Conservation (phyloP, 1,140 invertebrate species). For the Lasioglossum baleicum region DNA sequence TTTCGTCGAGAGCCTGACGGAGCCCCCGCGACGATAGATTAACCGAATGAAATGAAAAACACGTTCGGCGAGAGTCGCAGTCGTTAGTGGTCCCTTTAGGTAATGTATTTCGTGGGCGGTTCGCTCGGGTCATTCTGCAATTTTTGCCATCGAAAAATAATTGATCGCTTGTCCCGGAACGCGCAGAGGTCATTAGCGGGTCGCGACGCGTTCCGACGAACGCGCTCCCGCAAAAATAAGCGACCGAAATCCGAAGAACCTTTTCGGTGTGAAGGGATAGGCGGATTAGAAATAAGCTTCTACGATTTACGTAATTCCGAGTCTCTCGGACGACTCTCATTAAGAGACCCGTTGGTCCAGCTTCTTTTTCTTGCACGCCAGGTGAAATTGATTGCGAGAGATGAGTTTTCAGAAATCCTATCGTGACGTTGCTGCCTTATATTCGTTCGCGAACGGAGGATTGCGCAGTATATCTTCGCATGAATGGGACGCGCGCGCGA, state of each 20-base stretch:
- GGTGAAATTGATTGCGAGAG: slow-evolving; percentile 30
- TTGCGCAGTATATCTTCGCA: neutral
- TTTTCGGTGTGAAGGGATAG: slow-evolving; percentile 17
- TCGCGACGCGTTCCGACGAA: neutral
- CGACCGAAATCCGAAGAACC: neutral
- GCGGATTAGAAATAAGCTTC: slow-evolving; percentile 32
- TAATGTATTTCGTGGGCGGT: slow-evolving; percentile 27
- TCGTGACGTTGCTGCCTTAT: neutral
- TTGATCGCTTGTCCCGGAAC: neutral
- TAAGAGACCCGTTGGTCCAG: slow-evolving; percentile 15
- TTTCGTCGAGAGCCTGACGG: slow-evolving; percentile 51
- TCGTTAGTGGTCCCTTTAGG: slow-evolving; percentile 41
- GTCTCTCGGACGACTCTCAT: slow-evolving; percentile 38
- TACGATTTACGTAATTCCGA: slow-evolving; percentile 47
- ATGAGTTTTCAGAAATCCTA: slow-evolving; percentile 13
- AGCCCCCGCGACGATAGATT: slow-evolving; percentile 55
- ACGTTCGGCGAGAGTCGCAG: slow-evolving; percentile 42
- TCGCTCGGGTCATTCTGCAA: neutral
- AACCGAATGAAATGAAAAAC: slow-evolving; percentile 62
- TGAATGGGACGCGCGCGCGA: neutral
- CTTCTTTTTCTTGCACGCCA: neutral
- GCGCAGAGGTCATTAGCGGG: neutral
- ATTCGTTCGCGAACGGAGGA: neutral
- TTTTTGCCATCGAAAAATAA: slow-evolving; percentile 5
- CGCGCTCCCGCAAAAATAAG: slow-evolving; percentile 28